Percentiles rank a stretch among this genome's conserved stretches.
Conservation (phyloP, 1,140 invertebrate genomes). For the Drosophila ohnishii region DNA sequence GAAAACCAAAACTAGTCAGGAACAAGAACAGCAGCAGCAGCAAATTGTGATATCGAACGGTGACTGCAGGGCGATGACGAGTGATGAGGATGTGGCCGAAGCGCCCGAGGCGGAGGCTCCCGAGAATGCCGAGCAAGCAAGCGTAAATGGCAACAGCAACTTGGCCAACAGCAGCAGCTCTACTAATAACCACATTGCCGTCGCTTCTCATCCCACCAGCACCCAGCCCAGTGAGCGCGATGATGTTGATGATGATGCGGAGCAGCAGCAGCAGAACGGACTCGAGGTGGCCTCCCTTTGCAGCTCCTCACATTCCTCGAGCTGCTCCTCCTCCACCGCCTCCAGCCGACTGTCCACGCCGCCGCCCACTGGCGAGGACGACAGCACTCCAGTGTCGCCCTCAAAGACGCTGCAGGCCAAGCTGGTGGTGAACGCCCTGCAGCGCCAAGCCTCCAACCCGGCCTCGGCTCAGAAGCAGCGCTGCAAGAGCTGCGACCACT, state of each 20-base stretch:
- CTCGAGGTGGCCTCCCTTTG: slow-evolving; percentile 41
- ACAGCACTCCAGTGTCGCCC: slow-evolving; percentile 75
- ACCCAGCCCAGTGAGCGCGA: slow-evolving; percentile 67
- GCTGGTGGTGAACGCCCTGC: slow-evolving; percentile 69
- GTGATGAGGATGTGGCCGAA: slow-evolving; percentile 35
- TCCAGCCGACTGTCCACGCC: slow-evolving; percentile 77
- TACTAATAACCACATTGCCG: slow-evolving; percentile 73
- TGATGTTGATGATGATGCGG: slow-evolving; percentile 35
- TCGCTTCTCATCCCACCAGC: slow-evolving; percentile 73
- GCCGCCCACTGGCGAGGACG: slow-evolving; percentile 77
- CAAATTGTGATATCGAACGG: slow-evolving; percentile 76
- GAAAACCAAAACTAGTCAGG: slow-evolving; percentile 75
- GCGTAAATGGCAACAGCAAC: slow-evolving; percentile 67
- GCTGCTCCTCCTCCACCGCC: slow-evolving; percentile 59
- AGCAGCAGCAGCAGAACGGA: slow-evolving; percentile 25
- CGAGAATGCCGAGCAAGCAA: slow-evolving; percentile 41
- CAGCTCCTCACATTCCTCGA: slow-evolving; percentile 28
- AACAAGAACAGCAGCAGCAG: slow-evolving; percentile 47
- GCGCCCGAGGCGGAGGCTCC: slow-evolving; percentile 6
- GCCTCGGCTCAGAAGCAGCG: slow-evolving; percentile 15
- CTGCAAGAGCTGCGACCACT: slow-evolving; percentile 65
- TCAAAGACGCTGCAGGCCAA: slow-evolving; percentile 67
- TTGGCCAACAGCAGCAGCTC: slow-evolving; percentile 51
- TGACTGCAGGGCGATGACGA: slow-evolving; percentile 51
- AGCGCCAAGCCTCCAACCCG: slow-evolving; percentile 22